Evolutionary conservation across 2,797 vertebrate species (phyloP), one percentile per base, ranked within the genome.

Genomic region (Chaenodraco wilsoni): DNA sequence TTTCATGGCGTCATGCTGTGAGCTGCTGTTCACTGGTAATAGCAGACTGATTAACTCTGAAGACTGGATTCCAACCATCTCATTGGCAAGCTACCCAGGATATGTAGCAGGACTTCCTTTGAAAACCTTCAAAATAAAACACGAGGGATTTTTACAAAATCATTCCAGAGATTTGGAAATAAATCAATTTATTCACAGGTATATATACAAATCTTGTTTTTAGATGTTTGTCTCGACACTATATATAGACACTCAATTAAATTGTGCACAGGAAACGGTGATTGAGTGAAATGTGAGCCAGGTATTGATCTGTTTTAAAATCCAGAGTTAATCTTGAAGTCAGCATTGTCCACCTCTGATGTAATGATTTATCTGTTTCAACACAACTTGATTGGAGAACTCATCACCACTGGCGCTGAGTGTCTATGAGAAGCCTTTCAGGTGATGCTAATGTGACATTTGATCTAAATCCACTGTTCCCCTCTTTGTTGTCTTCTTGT

Each of bases 91-190:
- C 23, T 21, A 44, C 50, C 15, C 8, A 45, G 17, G 73, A 65
- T 59, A 23, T 27, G 7, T 55, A n/a, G 31, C 0, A 4, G n/a
- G 1, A 60, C 72, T 82, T 91, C 84, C 84, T 56, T 10, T 27
- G 1, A 16, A 45, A 58, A 27, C n/a, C 74, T 84, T 85, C 87
- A 89, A 78, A 90, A 82, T 88, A 79, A 87, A 86, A 66, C 0
- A 0, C 0, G 1, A 15, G 52, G 4, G 1, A 9, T 56, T 43
- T 50, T 33, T 15, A 16, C 12, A 56, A n/a, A 63, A 40, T 4
- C 0, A 13, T 58, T 48, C 23, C 27, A 40, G 3, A 27, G 10
- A 10, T 27, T 11, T 33, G 5, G 12, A 21, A 5, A 49, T 37
- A 17, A 7, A 37, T 13, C 33, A 9, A 37, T 37, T 6, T 37